Conservation (phyloP, 2,797 vertebrate species). For the Micropoecilia bifurca region DNA sequence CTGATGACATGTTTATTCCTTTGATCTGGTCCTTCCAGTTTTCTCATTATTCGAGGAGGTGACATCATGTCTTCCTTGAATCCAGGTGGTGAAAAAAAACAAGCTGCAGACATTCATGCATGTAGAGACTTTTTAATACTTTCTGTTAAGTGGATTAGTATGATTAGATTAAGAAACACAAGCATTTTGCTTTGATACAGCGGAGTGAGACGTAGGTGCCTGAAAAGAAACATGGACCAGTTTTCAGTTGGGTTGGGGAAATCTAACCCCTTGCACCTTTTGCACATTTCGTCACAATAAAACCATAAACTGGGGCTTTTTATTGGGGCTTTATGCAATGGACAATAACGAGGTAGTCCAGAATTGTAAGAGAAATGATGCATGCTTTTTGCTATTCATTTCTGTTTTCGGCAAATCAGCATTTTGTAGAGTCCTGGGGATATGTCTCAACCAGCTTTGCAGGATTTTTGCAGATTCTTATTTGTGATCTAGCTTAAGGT, state of each 20-base stretch:
- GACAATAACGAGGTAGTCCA: background rate
- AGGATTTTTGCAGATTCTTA: background rate
- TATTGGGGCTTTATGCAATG: background rate
- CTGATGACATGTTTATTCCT: slow-evolving; percentile 28
- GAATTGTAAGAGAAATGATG: background rate
- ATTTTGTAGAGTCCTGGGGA: background rate
- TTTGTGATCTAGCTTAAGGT: background rate
- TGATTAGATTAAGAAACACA: background rate
- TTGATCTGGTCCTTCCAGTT: slow-evolving; percentile 42
- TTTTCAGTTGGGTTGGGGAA: background rate
- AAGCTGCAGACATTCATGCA: background rate
- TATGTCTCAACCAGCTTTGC: background rate
- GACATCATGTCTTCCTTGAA: background rate
- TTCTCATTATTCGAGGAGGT: slow-evolving; percentile 8
- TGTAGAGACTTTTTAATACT: background rate
- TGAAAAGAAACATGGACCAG: background rate
- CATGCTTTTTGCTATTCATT: background rate
- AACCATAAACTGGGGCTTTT: background rate
- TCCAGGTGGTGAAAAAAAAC: background rate
- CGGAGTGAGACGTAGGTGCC: background rate
- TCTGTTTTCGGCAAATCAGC: background rate
- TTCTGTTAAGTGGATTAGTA: background rate
- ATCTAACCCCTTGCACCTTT: background rate
- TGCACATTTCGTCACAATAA: background rate
- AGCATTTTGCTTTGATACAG: background rate